These are phyloP conservation scores for Myathropa florea DNA, from an alignment of 2,888 invertebrate genomes.

Conservation along the genomic window DNA sequence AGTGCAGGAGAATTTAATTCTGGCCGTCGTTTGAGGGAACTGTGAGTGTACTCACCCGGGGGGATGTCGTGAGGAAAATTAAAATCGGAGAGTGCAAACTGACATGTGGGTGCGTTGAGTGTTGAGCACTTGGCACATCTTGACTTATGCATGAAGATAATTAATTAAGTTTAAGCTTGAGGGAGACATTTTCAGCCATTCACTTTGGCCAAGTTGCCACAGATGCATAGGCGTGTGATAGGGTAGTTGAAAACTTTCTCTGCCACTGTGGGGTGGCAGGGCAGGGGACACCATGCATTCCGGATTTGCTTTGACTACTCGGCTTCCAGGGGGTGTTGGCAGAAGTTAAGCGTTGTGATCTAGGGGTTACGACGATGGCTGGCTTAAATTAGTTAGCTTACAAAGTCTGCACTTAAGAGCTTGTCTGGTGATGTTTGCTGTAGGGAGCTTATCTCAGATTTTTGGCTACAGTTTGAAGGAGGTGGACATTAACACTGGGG, in stretches of 20 bases:
- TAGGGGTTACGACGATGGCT: background rate
- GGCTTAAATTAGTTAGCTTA: background rate
- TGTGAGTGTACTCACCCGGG: background rate
- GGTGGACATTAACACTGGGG: no score
- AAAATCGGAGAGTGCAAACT: background rate
- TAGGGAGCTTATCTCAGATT: no score
- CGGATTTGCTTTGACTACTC: no score
- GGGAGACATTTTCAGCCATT: background rate
- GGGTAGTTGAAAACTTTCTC: background rate
- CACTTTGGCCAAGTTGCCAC: background rate
- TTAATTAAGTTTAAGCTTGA: background rate
- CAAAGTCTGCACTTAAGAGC: background rate
- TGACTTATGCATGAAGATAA: background rate
- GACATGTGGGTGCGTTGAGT: background rate
- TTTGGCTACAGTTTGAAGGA: no score
- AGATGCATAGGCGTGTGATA: background rate
- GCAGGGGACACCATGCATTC: no score
- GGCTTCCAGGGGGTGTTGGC: background rate
- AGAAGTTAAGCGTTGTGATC: background rate
- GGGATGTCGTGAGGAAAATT: background rate
- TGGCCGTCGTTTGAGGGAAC: background rate
- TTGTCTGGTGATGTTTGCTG: background rate
- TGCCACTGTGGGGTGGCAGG: no score
- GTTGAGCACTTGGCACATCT: background rate
- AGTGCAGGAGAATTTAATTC: background rate